phyloP scores from a whole-genome alignment of 2,797 vertebrate species.

The Hydrocynus forskahlii region DNA sequence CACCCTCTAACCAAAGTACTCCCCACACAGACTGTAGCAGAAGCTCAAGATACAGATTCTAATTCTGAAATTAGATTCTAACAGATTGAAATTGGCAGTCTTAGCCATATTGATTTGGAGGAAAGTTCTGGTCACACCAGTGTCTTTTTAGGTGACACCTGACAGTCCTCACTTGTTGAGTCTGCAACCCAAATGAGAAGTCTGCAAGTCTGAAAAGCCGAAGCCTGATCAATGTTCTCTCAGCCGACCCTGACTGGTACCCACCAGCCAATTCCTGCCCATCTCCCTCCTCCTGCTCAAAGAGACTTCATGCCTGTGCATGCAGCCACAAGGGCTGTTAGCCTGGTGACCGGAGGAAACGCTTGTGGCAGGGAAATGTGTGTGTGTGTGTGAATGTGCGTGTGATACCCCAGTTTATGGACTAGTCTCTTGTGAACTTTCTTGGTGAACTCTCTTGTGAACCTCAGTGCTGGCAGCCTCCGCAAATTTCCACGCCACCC shows the following conservation, averaged over 20 bases:
- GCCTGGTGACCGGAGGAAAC: not conserved
- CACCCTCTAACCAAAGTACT: too few species aligned
- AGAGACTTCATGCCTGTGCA: not conserved
- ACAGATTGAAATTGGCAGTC: too few species aligned
- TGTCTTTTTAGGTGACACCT: not conserved
- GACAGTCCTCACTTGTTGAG: too few species aligned
- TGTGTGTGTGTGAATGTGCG: not conserved
- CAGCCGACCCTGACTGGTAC: not conserved
- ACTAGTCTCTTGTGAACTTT: not conserved
- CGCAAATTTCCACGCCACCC: slow-evolving; percentile 30
- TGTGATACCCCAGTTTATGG: not conserved
- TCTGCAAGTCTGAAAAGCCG: not conserved
- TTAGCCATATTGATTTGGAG: too few species aligned
- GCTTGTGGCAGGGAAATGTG: not conserved
- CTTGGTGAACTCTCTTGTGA: not conserved
- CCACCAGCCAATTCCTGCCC: not conserved
- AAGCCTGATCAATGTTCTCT: not conserved
- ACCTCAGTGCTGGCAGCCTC: slow-evolving; percentile 12
- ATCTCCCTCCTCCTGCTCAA: not conserved
- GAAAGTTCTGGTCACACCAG: too few species aligned
- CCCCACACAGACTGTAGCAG: too few species aligned
- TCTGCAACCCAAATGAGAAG: not conserved
- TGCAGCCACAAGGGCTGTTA: not conserved
- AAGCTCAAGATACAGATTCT: too few species aligned
- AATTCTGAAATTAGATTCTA: too few species aligned